Base-by-base conservation (phyloP, 2,797 vertebrate species). In the Babyrousa celebensis region DNA sequence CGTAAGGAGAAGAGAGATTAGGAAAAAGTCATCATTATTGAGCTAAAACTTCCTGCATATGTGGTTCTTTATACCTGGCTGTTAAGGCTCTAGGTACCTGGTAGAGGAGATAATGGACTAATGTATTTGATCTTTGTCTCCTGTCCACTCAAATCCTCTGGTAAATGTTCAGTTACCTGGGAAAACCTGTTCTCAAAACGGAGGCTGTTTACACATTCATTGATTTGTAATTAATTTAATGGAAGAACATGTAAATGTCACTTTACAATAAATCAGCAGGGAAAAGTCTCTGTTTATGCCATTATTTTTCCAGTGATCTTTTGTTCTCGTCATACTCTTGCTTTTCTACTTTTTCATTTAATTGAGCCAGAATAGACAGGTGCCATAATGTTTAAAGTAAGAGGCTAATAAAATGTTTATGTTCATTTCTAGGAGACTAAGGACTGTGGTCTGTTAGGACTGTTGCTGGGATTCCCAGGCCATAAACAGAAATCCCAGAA, bases 311-410 rank as follows among this genome's bases (percentile, higher is more conserved):
- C 32, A 71, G 3, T 72, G 10, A 1, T 27, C 48, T 96, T 70
- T 84, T 82, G 16, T 85, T 91, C 8, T 58, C 36, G 68, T 78
- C 32, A 17, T n/a, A 72, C 15, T 91, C 29, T 32, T 32, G 6
- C 32, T 96, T 96, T 96, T 96, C n/a, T 58, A n/a, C 62, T 91
- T 78, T 83, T 79, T 65, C 70, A 52, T 71, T 75, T 86, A 84
- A 58, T 88, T 79, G 63, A 72, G 52, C 63, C 21, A 1, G 0
- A 0, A 23, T 29, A 74, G 92, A 8, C 65, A 74, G 56, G 5
- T 1, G 1, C 25, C 58, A 52, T 91, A 91, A 43, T 90, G 77
- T 77, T 92, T 40, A 32, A 74, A 2, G 63, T 88, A 60, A 91
- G 63, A 86, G 63, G 32, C 43, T 32, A 83, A n/a, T 88, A 20